Evolutionary conservation across 2,797 vertebrate species (phyloP), one percentile per base, ranked within the genome.

Genomic region (Caiman crocodilus): DNA sequence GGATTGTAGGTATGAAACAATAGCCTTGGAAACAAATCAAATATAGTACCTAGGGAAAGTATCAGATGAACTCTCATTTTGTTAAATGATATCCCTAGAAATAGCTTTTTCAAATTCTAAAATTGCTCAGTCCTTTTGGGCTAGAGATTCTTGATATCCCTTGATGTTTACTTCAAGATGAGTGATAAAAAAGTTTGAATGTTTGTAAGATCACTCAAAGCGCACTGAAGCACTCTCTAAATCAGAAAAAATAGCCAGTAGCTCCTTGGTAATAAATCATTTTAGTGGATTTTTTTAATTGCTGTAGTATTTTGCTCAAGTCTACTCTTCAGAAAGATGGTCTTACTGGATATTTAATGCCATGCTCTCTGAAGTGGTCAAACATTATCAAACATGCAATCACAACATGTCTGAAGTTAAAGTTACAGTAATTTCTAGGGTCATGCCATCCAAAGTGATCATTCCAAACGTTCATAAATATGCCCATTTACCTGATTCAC

Each of bases 121-220:
- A 14, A 6, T 55, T 88, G 55, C 5, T 82, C 2, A 21, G 5
- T 1, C 81, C 17, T 75, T 26, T 80, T 76, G 50, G 60, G 87
- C 10, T 15, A 71, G 17, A 79, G 18, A 55, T 71, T 88, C 20
- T 63, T 94, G 10, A 18, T 79, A 55, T 79, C 77, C 8, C 74
- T 79, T 80, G 23, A 11, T 80, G 23, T 81, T 85, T 89, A 71
- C 89, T 92, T 93, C 42, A 79, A 77, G 88, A 42, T 18, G 21
- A 57, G 18, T 0, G 2, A 57, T 26, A 55, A 83, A 82, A 50
- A 42, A 64, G 2, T 26, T 7, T 84, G 74, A 90, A 32, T 86
- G 30, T 58, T 85, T 79, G 30, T 35, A 82, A 57, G 60, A 69
- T 79, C 30, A 64, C 81, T 81, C 35, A 76, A 0, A 84, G 90